A percentile compares a stretch with the other conserved stretches of the same genome.
Conservation (phyloP, 2,888 invertebrate genomes). For the Venusia cambrica region DNA sequence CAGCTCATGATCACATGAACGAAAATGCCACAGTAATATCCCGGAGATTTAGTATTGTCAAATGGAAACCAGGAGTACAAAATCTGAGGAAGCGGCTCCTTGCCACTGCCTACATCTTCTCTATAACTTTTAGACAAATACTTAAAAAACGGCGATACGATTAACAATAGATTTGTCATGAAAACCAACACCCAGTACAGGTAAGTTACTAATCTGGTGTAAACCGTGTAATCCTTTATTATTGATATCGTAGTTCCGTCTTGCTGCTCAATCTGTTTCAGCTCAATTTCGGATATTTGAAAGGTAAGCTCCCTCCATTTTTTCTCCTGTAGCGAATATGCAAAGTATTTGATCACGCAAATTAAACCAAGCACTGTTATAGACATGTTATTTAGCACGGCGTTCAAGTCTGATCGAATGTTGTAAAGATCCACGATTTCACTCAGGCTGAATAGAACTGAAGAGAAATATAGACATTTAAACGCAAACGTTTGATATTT, state of each 20-base stretch:
- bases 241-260: slow-evolving; percentile 29
- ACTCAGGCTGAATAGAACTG: slow-evolving; percentile 39
- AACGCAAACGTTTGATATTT: slow-evolving; percentile 37
- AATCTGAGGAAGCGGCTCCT: slow-evolving; percentile 51
- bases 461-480: slow-evolving; percentile 37
- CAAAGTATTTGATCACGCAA: slow-evolving; percentile 40
- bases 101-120: slow-evolving; percentile 38
- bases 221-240: slow-evolving; percentile 45
- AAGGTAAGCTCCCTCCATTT: slow-evolving; percentile 35
- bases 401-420: slow-evolving; percentile 43
- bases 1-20: slow-evolving; percentile 44
- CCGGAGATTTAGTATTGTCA: slow-evolving; percentile 50
- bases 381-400: slow-evolving; percentile 48
- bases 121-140: slow-evolving; percentile 40
- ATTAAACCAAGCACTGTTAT: slow-evolving; percentile 42
- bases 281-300: slow-evolving; percentile 45
- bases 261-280: slow-evolving; percentile 30
- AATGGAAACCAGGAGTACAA: slow-evolving; percentile 62
- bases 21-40: slow-evolving; percentile 42
- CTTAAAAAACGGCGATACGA: slow-evolving; percentile 45
- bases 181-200: slow-evolving; percentile 47
- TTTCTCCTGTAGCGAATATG: slow-evolving; percentile 29
- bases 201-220: slow-evolving; percentile 49
- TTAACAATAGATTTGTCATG: slow-evolving; percentile 39
- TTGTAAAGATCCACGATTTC: slow-evolving; percentile 45